phyloP scores from a whole-genome alignment of 2,113 vertebrate genomes.

The Dasyornis broadbenti region DNA sequence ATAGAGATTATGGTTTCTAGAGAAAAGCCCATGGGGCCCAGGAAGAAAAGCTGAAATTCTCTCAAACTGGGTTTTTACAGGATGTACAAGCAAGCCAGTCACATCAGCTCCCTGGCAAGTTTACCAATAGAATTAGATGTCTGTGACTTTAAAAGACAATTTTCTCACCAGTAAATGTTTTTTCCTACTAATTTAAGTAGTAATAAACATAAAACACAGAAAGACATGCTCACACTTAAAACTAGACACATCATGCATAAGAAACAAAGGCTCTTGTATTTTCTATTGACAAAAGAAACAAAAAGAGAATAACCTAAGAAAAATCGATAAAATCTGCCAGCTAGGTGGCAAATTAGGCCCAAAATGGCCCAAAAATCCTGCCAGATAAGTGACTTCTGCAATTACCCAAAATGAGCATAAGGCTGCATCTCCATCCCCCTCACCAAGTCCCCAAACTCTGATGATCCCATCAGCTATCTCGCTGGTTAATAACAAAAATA shows the following conservation, averaged over 20 bases:
- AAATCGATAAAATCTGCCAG: neutral
- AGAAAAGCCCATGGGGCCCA: neutral
- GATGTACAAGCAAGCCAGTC: neutral
- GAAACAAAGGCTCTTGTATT: neutral
- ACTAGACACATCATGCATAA: neutral
- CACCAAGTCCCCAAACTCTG: neutral
- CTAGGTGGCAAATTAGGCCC: neutral
- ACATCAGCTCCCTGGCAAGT: neutral
- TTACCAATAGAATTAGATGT: neutral
- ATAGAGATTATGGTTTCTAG: neutral
- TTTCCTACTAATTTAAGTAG: neutral
- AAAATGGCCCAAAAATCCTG: neutral
- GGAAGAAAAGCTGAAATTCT: neutral
- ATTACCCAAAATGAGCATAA: neutral
- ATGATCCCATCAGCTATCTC: neutral
- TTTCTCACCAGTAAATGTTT: neutral
- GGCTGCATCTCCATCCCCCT: neutral
- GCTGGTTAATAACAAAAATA: neutral
- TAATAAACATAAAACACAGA: neutral
- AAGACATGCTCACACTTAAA: neutral
- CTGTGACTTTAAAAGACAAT: neutral
- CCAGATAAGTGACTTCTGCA: neutral
- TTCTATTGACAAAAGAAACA: neutral
- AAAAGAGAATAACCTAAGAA: neutral
- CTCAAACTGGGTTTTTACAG: neutral